Conservation (phyloP, 2,113 vertebrate species). For the Nyctibius bracteatus region DNA sequence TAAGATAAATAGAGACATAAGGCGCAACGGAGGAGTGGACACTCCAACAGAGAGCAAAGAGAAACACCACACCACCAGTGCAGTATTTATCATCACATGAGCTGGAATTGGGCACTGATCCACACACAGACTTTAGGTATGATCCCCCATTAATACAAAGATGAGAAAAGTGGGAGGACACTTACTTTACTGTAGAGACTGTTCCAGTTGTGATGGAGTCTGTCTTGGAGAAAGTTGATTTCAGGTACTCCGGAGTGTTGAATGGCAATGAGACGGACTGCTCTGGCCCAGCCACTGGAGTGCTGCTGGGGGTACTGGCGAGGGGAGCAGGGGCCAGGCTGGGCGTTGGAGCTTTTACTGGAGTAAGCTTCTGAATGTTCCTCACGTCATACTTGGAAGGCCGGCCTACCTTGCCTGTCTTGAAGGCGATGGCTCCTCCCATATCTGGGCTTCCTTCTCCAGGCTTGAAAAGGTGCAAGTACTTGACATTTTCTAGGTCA, state of each 20-base stretch:
- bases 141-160: background rate
- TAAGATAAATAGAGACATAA: background rate
- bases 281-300: conserved; percentile 80
- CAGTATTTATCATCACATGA: background rate
- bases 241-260: conserved; percentile 90
- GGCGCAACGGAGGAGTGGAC: background rate
- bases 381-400: conserved; percentile 98
- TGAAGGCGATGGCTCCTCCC: conserved; percentile 98
- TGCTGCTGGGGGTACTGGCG: conserved; percentile 74
- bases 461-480: conserved; percentile 96
- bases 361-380: conserved; percentile 91
- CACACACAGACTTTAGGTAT: background rate
- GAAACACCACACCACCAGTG: background rate
- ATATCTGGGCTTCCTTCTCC: conserved; percentile 95
- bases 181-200: conserved; percentile 98
- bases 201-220: conserved; percentile 99
- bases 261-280: conserved; percentile 86
- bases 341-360: conserved; percentile 80
- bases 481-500: conserved; percentile 96
- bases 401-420: conserved; percentile 95
- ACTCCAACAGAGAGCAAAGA: background rate
- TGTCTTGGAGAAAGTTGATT: conserved; percentile 98
- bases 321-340: conserved; percentile 83
- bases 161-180: background rate
- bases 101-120: background rate